Base-by-base conservation (phyloP, 1,140 invertebrate species). In the Drosophila micromelanica region DNA sequence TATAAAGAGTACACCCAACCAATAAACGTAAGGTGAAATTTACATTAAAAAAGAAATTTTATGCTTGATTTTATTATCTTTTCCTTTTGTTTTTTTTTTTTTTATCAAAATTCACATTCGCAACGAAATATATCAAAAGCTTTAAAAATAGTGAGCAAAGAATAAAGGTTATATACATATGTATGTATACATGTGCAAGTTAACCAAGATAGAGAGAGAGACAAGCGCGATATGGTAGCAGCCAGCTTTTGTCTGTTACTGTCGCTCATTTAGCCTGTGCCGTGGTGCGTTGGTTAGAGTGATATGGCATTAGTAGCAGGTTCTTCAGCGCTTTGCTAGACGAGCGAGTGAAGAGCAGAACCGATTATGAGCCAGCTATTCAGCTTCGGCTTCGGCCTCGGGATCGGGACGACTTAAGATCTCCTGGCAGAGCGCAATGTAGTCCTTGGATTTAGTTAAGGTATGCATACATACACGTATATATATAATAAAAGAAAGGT, bases 371-470 rank as follows among this genome's bases (percentile, higher is more conserved):
- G 23, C 11, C 20, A 45, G 43, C 13, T 76, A 84, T 64, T 89
- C 84, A 60, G 80, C 90, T 48, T 91, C 90, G 23, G 80, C 90
- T 48, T 91, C 90, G 23, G 90, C 90, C 49, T 91, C 90, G 27
- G 90, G 90, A 82, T 91, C 90, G 42, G 90, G 90, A 52, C 90
- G 90, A 76, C 90, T 91, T 65, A 91, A 56, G 63, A 91, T 91
- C 81, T 91, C 90, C 80, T 91, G 90, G 78, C 90, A 91, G 38
- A 91, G 90, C 65, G 90, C 90, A 82, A 91, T 91, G 68, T 91
- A 91, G 75, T 91, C 90, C 90, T 91, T 62, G 60, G 27, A 61
- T 80, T 73, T 45, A 59, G 40, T 54, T 30, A 69, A 11, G 42
- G 46, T 52, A 79, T 67, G 45, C 9, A 37, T 54, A 45, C 38